Evolutionary conservation across 1,140 invertebrate genomes (phyloP).

Genomic region (Drosophila ohnishii): DNA sequence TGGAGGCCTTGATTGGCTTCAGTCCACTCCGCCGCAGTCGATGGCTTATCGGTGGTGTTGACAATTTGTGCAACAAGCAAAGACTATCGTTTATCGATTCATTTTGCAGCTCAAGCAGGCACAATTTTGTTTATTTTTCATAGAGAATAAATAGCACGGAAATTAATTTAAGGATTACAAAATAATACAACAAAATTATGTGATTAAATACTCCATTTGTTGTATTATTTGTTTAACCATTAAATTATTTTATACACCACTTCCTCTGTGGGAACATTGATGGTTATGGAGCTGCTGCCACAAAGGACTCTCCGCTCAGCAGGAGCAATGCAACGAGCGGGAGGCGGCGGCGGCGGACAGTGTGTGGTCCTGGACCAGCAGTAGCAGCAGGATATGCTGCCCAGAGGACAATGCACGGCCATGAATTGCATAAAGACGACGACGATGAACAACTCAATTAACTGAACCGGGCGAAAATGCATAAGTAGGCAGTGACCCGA

Average conservation of each 20-base stretch:
- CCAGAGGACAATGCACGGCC: constrained; percentile 60
- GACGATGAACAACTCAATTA: constrained; percentile 72
- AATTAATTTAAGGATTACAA: too few species aligned
- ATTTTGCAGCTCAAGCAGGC: not conserved
- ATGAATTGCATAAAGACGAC: constrained; percentile 73
- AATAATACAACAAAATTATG: too few species aligned
- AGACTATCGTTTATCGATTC: constrained; percentile 32
- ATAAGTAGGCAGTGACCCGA: constrained; percentile 60
- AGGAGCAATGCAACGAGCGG: constrained; percentile 10
- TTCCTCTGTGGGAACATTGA: constrained; percentile 5
- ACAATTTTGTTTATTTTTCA: too few species aligned
- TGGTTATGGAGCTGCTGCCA: not conserved
- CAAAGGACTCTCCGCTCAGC: constrained; percentile 19
- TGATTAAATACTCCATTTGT: not conserved
- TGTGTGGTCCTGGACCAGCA: constrained; percentile 64
- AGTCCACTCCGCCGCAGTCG: not conserved
- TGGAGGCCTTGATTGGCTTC: constrained; percentile 9
- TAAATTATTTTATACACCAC: not conserved
- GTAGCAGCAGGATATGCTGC: constrained; percentile 66
- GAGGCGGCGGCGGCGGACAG: constrained; percentile 23
- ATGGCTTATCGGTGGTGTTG: constrained; percentile 62
- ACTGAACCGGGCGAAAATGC: constrained; percentile 41
- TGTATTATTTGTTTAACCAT: not conserved
- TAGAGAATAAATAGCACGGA: too few species aligned
- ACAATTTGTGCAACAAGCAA: constrained; percentile 50